Percentiles rank a stretch among this genome's conserved stretches.
Evolutionary conservation across 2,888 invertebrate genomes (phyloP).

Genomic region (Adelognathus sp.): DNA sequence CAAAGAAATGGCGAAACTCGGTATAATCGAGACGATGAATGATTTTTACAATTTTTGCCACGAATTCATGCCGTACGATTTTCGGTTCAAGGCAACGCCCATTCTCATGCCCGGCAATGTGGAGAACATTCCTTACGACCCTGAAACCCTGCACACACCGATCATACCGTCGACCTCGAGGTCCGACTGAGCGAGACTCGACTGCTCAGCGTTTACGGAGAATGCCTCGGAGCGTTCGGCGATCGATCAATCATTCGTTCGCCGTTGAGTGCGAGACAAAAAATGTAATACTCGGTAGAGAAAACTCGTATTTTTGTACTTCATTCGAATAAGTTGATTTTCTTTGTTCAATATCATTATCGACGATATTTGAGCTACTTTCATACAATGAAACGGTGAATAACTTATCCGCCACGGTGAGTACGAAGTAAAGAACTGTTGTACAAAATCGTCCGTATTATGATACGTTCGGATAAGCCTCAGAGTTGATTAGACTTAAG

Average conservation of each 20-base stretch:
- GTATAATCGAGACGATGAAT: conserved; percentile 67
- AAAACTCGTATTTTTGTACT: neutral
- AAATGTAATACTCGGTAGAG: neutral
- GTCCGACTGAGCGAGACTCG: neutral
- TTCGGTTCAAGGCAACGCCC: conserved; percentile 73
- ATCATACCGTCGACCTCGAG: conserved; percentile 52
- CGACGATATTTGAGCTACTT: neutral
- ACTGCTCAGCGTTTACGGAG: neutral
- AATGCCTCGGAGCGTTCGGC: neutral
- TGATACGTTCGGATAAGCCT: neutral
- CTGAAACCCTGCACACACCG: conserved; percentile 59
- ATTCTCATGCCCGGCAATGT: conserved; percentile 73
- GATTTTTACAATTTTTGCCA: conserved; percentile 75
- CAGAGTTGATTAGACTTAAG: too few species aligned
- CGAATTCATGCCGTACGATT: conserved; percentile 73
- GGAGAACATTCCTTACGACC: conserved; percentile 71
- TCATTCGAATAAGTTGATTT: neutral
- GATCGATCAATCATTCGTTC: conserved; percentile 3
- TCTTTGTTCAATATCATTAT: neutral
- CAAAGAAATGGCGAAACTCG: conserved; percentile 71
- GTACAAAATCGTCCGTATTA: too few species aligned
- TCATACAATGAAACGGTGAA: neutral
- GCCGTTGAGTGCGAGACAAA: neutral
- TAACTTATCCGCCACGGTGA: neutral
- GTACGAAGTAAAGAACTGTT: too few species aligned